Conservation (phyloP, 2,888 invertebrate genomes). For the Dicyrtoma fusca region DNA sequence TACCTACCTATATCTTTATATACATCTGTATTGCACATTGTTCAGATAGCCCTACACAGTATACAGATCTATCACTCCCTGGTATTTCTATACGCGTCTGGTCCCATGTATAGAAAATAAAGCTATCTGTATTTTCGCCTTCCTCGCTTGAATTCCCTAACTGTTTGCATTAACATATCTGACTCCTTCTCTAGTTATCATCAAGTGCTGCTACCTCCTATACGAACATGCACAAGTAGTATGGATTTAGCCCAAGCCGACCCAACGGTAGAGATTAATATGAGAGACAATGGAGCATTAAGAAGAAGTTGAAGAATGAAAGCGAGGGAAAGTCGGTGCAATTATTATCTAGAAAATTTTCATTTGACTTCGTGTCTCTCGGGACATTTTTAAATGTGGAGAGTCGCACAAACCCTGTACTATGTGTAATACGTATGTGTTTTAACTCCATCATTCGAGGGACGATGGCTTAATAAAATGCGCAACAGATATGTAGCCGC, state of each 20-base stretch:
- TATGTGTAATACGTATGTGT: too few species aligned
- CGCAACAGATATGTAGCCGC: too few species aligned
- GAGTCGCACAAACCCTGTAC: not conserved
- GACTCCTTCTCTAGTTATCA: too few species aligned
- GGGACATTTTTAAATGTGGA: not conserved
- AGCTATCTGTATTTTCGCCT: not conserved
- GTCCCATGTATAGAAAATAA: too few species aligned
- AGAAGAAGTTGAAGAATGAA: not conserved
- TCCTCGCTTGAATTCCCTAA: not conserved
- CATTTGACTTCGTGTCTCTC: constrained; percentile 2
- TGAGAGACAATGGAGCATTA: not conserved
- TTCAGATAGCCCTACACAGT: too few species aligned
- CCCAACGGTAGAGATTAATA: not conserved
- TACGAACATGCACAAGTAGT: not conserved
- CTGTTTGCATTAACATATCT: constrained; percentile 13
- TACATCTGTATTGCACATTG: too few species aligned
- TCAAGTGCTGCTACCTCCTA: not conserved
- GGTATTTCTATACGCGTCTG: too few species aligned
- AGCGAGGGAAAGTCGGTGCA: not conserved
- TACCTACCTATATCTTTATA: too few species aligned
- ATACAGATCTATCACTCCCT: too few species aligned
- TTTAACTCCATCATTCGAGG: too few species aligned
- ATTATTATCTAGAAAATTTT: constrained; percentile 1
- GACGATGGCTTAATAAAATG: too few species aligned
- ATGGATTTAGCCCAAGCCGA: not conserved